Evolutionary conservation across 2,888 invertebrate species (phyloP), one percentile per base, ranked within the genome.

Genomic region (Tetragonisca angustula): DNA sequence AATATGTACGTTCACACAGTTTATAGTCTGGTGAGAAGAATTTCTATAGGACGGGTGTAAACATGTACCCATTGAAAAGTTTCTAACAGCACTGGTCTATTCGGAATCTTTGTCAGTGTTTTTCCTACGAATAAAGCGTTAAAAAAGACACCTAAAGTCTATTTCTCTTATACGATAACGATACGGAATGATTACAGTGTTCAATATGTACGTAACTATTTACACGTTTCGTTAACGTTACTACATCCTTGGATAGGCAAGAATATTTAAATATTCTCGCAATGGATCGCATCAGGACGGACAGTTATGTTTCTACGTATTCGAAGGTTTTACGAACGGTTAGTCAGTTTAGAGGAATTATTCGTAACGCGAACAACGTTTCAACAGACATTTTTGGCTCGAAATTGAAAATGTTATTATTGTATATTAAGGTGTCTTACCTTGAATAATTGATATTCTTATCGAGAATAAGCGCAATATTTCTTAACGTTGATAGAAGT

Each of bases 351-450:
- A 56, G 9, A 54, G 43, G 43, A 27, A 77, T 70, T 15, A 62
- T n/a, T 49, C 62, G 21, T 9, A 43, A 43, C 43, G 43, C 43
- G 62, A 59, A n/a, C 36, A 24, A 49, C 24, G 65, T 79, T 50
- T 24, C 36, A 52, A 52, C 11, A 27, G 36, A 21, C 67, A 67
- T 67, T 56, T 68, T 24, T 59, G 52, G n/a, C 67, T 9, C 32
- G 52, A 79, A 72, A 62, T 68, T 54, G 70, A 75, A 91, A 92
- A 91, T 92, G 91, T 92, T 90, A 90, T 91, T 93, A 93, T 43
- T 43, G 43, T 92, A 93, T 93, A 93, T 92, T 92, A 93, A 89
- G 92, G 92, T 93, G 93, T 93, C 92, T 93, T 93, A 92, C 91
- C 90, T 91, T 89, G 91, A 91, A 87, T 93, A 92, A 93, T 91